Percentiles rank a stretch among this genome's conserved stretches.
phyloP scores from a whole-genome alignment of 2,113 vertebrate species.

The Struthidea cinerea region DNA sequence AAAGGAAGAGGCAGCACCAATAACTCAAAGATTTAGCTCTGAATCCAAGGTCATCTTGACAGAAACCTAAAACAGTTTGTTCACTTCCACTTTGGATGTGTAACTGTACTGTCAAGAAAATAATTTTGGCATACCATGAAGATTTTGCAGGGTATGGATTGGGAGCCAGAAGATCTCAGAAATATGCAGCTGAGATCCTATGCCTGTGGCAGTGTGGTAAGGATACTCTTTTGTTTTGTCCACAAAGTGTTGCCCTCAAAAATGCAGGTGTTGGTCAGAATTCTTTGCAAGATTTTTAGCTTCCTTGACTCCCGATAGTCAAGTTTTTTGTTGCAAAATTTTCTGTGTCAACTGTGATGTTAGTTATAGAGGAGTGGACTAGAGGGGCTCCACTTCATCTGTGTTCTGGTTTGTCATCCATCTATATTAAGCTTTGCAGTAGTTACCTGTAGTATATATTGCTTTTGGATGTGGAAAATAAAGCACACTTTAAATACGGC shows the following conservation, averaged over 20 bases:
- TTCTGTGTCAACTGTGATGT: rapidly evolving
- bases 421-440: background rate
- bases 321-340: background rate
- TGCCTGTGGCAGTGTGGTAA: background rate
- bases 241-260: background rate
- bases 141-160: background rate
- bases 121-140: background rate
- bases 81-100: background rate
- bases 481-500: background rate
- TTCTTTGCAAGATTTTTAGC: background rate
- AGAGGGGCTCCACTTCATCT: background rate
- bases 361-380: background rate
- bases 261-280: background rate
- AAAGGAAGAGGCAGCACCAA: background rate
- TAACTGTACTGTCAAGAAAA: background rate
- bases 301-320: background rate
- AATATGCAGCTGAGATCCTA: background rate
- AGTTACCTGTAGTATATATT: background rate
- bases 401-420: background rate
- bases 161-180: background rate
- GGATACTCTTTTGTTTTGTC: background rate
- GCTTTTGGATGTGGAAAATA: background rate
- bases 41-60: background rate
- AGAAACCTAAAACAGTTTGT: background rate
- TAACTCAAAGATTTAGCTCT: background rate